Evolutionary conservation across 1,140 invertebrate species (phyloP).

Genomic region (Zeugodacus cucurbitae): DNA sequence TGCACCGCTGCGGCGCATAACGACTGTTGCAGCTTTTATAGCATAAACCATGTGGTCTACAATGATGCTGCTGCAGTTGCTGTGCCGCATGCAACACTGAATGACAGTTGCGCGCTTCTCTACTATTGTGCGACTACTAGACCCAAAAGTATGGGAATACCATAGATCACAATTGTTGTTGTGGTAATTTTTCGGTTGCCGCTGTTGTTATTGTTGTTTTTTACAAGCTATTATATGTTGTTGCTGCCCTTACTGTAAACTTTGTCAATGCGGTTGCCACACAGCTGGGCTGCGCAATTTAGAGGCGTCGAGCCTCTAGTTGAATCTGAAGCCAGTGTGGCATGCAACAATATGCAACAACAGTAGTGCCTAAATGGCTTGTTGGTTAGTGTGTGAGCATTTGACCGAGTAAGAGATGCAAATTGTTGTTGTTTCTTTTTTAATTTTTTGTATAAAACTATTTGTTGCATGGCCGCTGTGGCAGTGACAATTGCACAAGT

Average conservation of each 20-base stretch:
- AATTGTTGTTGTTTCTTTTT: neutral
- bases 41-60: neutral
- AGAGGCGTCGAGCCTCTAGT: neutral
- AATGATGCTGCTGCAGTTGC: neutral
- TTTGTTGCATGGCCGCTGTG: neutral
- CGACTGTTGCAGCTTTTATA: neutral
- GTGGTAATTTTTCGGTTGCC: neutral
- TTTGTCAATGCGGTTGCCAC: slow-evolving; percentile 8
- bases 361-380: neutral
- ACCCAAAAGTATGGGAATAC: neutral
- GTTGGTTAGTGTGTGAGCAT: neutral
- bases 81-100: neutral
- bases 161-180: neutral
- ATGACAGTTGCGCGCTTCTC: neutral
- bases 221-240: neutral
- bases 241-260: neutral
- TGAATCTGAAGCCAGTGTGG: neutral
- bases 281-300: neutral
- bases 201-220: neutral
- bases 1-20: neutral
- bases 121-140: neutral
- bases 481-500: neutral
- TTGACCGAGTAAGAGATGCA: neutral
- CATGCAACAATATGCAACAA: neutral
- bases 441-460: neutral